Evolutionary conservation across 2,888 invertebrate genomes (phyloP).

Genomic region (Drosophila bunnanda): DNA sequence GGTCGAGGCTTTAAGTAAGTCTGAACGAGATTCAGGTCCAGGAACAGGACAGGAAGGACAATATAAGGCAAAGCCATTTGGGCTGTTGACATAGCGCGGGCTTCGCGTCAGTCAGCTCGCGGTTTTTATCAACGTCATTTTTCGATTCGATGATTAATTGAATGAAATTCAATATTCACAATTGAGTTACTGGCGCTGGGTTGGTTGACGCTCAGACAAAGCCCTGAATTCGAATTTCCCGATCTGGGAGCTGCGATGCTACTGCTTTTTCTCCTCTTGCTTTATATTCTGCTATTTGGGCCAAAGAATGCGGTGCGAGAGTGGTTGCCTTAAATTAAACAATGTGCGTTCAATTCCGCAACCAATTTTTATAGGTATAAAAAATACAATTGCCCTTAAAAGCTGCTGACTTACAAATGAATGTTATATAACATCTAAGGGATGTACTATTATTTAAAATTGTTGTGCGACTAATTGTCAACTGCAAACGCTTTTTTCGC

Average conservation of each 20-base stretch:
- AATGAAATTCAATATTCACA: conserved; percentile 1
- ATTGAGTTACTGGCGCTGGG: not conserved
- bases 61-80: not conserved
- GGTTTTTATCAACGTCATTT: conserved; percentile 1
- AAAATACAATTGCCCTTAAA: too few relatives aligned
- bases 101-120: not conserved
- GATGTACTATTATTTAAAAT: too few relatives aligned
- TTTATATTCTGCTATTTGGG: not conserved
- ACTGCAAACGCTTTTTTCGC: too few relatives aligned
- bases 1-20: not conserved
- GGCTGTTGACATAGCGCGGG: not conserved
- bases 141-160: conserved; percentile 2
- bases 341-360: not conserved
- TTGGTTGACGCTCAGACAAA: not conserved
- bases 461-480: too few relatives aligned
- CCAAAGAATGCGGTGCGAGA: not conserved
- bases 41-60: not conserved
- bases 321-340: not conserved
- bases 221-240: not conserved
- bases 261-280: not conserved
- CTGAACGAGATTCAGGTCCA: not conserved
- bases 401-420: too few relatives aligned
- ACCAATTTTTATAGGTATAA: too few relatives aligned
- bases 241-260: not conserved
- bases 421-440: too few relatives aligned